Conservation (phyloP, 2,113 vertebrate genomes). For the Cariama cristata region DNA sequence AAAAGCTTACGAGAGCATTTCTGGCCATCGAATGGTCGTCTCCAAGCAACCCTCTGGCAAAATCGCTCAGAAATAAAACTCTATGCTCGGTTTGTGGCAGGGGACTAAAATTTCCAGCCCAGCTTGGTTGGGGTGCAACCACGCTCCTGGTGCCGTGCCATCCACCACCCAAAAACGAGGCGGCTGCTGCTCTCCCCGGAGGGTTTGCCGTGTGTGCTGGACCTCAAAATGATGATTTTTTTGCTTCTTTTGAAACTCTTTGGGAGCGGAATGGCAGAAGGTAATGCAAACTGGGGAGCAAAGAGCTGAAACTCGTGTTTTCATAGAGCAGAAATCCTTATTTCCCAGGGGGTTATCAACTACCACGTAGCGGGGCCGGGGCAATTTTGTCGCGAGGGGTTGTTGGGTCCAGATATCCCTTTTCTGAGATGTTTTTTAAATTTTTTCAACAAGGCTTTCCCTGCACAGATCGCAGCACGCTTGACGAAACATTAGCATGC, state of each 20-base stretch:
- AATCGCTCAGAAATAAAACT: not conserved
- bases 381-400: fast-evolving
- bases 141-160: fast-evolving
- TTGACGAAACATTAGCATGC: not conserved
- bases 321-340: not conserved
- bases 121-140: fast-evolving
- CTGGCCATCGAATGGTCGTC: fast-evolving
- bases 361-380: not conserved
- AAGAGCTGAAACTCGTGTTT: not conserved
- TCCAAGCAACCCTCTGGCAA: not conserved
- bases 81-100: fast-evolving
- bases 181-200: not conserved
- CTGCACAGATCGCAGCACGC: not conserved
- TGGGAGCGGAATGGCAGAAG: not conserved
- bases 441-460: not conserved
- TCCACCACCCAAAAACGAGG: not conserved
- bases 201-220: not conserved
- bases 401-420: not conserved
- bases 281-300: not conserved
- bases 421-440: not conserved
- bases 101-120: not conserved
- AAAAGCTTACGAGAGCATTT: not conserved
- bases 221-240: not conserved
- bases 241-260: not conserved
- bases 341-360: not conserved